Evolutionary conservation across 1,140 invertebrate species (phyloP), one percentile per base, ranked within the genome.

Genomic region (Aphis gossypii): DNA sequence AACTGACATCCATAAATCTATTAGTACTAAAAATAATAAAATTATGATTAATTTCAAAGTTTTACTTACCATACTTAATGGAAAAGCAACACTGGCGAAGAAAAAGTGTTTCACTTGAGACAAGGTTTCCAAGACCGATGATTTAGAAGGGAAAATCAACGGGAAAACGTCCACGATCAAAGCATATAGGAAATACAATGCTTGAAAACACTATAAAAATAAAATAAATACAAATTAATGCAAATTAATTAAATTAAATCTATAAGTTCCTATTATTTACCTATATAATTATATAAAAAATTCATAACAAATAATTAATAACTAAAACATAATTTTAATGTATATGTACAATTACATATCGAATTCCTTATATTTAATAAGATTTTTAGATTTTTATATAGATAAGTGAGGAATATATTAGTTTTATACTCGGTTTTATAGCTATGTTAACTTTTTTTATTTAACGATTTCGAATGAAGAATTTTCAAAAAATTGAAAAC

Each of bases 21-120:
- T 41, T 41, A 30, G 30, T 3, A 7, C 9, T 84, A 84, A 44
- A 83, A 84, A 84, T 87, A 87, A 35, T 87, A 18, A 84, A 21
- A 87, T 48, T 87, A 87, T 41, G n/a, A 48, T 87, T 48, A 87
- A 68, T 44, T 87, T 94, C 48, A 91, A 44, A 48, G 54, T 46
- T 84, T 48, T 94, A 95, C 95, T 95, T 95, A 96, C 96, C 95
- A 97, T 96, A 44, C 97, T 96, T 18, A 98, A 94, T 38, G 98
- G 98, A 95, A 98, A 98, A 93, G 97, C 97, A 92, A 98, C 95
- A 8, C 96, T 95, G 93, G 97, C 96, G 94, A 98, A 96, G 7
- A 98, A 94, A 94, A 95, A 96, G 95, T 98, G 97, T 95, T 98
- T 97, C 35, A 97, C 95, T 93, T 86, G 82, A 56, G 23, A 0